Base-by-base conservation (phyloP, 2,797 vertebrate species). In the Carcharodon carcharias region DNA sequence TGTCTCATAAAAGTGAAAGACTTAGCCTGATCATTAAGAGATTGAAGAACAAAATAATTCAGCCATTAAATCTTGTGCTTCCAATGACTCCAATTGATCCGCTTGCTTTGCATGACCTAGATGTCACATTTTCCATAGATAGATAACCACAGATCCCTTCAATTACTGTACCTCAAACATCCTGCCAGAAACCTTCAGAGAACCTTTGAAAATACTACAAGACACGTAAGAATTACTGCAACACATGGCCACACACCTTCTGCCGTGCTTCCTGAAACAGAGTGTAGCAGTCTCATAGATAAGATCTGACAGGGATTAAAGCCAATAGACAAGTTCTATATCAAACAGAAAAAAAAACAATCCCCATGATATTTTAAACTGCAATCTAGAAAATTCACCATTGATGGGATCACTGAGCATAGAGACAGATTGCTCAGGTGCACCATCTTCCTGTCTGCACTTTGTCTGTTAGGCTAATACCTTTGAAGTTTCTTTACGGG, bases 131-230 rank as follows among this genome's bases (percentile, higher is more conserved):
- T 50, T 71, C 12, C 4, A 12, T 8, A 95, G 93, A 50, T 12
- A 50, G 9, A 94, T 45, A 71, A 28, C 93, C 40, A 95, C 93
- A 18, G 65, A 50, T 67, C 21, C 63, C 65, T 67, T 67, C 63
- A 94, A 94, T 94, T 50, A 67, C 65, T 28, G 26, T 50, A 26
- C 61, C 40, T 54, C 40, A 71, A 95, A 71, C 9, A 9, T 58
- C 18, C 92, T 69, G 31, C 92, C 92, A 94, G 61, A 67, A 94
- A 12, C 63, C 93, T 95, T 95, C 93, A 95, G 40, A 16, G 63
- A 94, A 45, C 61, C 61, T 92, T 40, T 67, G 63, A 11, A n/a
- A 31, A 40, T 69, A 45, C 69, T 40, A 45, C 18, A 95, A 50
- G 93, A 12, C 21, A 16, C 71, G 65, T 28, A 31, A 54, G 93